Conservation (phyloP, 2,888 invertebrate species). For the Meta bourneti region DNA sequence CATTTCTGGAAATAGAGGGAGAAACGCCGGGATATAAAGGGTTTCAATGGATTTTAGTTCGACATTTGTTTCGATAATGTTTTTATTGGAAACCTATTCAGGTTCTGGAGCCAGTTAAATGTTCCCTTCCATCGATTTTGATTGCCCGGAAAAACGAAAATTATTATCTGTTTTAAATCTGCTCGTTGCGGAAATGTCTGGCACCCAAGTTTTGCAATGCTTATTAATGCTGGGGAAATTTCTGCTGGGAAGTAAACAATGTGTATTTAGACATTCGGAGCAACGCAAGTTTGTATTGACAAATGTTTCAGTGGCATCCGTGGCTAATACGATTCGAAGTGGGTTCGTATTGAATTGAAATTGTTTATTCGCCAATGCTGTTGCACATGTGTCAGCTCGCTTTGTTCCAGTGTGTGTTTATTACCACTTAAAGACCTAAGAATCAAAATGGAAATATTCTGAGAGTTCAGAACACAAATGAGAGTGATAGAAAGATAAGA, state of each 20-base stretch:
- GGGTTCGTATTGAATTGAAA: too few species aligned
- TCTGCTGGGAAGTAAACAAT: neutral
- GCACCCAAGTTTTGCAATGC: neutral
- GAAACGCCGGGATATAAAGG: neutral
- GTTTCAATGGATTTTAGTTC: conserved; percentile 8
- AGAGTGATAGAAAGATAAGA: too few species aligned
- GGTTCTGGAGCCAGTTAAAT: neutral
- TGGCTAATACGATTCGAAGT: too few species aligned
- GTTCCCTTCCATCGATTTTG: conserved; percentile 37
- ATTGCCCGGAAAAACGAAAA: conserved; percentile 28
- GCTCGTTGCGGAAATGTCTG: conserved; percentile 5
- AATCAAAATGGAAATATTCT: too few species aligned
- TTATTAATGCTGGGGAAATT: neutral
- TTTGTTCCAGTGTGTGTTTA: too few species aligned
- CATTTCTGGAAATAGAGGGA: conserved; percentile 33
- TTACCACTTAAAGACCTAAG: too few species aligned
- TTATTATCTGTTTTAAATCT: conserved; percentile 45
- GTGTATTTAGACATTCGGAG: too few species aligned
- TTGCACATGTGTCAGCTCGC: too few species aligned
- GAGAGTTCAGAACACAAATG: too few species aligned
- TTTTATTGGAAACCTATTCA: conserved; percentile 63
- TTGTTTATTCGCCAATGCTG: too few species aligned
- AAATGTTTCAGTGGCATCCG: too few species aligned
- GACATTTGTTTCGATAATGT: conserved; percentile 27
- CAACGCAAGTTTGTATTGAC: too few species aligned